These are phyloP conservation scores for Scyliorhinus canicula DNA, from an alignment of 2,797 vertebrate species.

Conservation along the genomic window DNA sequence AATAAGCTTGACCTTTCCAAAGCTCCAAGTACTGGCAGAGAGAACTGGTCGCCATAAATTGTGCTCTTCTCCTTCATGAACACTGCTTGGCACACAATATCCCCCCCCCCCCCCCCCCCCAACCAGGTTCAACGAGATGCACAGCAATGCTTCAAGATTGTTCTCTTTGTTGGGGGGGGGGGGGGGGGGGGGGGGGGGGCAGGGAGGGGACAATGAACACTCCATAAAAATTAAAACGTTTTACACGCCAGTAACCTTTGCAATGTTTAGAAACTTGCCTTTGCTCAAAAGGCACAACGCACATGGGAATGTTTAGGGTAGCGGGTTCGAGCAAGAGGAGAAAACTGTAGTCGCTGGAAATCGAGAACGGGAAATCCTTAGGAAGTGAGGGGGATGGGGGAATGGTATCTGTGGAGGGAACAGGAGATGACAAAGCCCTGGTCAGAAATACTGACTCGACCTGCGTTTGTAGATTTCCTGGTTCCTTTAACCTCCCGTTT, in stretches of 20 bases:
- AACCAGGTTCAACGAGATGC: neutral
- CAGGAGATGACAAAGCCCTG: neutral
- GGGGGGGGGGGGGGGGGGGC: no score
- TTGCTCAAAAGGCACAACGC: no score
- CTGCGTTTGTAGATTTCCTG: neutral
- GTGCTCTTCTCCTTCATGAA: neutral
- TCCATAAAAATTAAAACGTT: neutral
- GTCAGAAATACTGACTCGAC: neutral
- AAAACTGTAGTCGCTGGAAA: neutral
- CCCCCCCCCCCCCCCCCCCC: no score
- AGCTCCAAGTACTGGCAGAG: neutral
- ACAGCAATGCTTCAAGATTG: neutral
- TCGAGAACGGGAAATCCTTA: neutral
- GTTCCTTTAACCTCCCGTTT: neutral
- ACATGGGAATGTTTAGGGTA: neutral
- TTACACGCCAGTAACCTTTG: no score
- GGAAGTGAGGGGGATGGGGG: no score
- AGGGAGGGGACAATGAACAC: no score
- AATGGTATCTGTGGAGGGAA: neutral
- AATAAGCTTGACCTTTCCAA: slow-evolving; percentile 12
- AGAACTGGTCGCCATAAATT: neutral
- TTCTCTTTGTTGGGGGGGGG: no score
- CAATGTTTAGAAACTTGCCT: neutral
- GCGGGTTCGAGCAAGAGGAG: neutral
- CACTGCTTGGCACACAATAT: neutral